Percentiles rank a stretch among this genome's conserved stretches.
These are phyloP conservation scores for Xiphias gladius DNA, from an alignment of 2,113 vertebrate genomes.

Conservation along the genomic window DNA sequence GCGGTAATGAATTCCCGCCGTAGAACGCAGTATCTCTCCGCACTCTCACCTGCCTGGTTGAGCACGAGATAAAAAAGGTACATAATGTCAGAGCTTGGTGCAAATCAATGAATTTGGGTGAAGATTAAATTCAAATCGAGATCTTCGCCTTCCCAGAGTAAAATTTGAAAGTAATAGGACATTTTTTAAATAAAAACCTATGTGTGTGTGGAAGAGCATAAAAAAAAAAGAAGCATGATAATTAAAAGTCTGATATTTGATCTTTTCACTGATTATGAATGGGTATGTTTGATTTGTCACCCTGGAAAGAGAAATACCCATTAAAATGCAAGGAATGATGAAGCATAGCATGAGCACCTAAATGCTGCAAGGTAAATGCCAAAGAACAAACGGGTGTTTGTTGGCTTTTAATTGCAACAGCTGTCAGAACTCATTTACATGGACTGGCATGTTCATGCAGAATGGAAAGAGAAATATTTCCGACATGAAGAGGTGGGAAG, in stretches of 20 bases:
- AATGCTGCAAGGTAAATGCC: constrained; percentile 32
- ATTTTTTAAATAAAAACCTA: constrained; percentile 22
- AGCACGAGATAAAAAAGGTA: neutral
- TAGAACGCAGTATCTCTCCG: neutral
- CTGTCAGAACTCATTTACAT: constrained; percentile 44
- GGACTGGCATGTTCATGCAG: constrained; percentile 13
- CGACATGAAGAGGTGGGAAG: constrained; percentile 23
- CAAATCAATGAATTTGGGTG: neutral
- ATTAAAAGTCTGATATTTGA: neutral
- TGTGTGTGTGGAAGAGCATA: neutral
- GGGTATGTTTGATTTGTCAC: neutral
- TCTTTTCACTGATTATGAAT: neutral
- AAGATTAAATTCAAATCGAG: neutral
- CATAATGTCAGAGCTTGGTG: neutral
- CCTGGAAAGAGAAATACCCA: constrained; percentile 2
- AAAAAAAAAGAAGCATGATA: neutral
- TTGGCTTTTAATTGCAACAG: constrained; percentile 53
- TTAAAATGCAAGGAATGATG: constrained; percentile 21
- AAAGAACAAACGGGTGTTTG: constrained; percentile 45
- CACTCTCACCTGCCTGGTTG: neutral
- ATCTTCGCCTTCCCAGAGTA: neutral
- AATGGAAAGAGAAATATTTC: constrained; percentile 27
- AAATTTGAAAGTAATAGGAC: neutral
- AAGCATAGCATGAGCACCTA: neutral
- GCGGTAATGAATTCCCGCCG: neutral